Evolutionary conservation across 2,888 invertebrate species (phyloP), one percentile per base, ranked within the genome.

Genomic region (Oscheius myriophilus): DNA sequence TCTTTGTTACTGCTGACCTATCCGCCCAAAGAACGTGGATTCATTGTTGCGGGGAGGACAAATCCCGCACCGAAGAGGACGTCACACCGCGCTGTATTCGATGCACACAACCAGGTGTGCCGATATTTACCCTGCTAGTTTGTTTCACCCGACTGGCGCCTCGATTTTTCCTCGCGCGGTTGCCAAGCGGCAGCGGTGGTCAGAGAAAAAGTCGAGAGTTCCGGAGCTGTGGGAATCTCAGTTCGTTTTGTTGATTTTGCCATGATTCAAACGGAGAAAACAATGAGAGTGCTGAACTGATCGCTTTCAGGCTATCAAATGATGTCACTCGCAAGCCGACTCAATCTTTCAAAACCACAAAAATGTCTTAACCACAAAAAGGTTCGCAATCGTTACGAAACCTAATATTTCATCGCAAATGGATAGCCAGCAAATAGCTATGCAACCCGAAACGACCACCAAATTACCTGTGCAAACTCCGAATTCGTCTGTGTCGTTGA

Each of bases 391-490:
- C 33, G 33, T 9, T 33, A 33, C 33, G 33, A 33, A 33, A 33
- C 33, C 33, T 33, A 6, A 33, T 33, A 33, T 33, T 9, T 33
- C 33, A 33, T 33, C 9, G 33, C 33, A 33, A 33, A 33, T 6
- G 33, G 33, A 33, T 33, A 33, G 4, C 33, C 33, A 33, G 33
- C 33, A 33, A 33, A 33, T 33, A 33, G 33, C 33, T 33, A 33
- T 33, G 33, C 33, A 33, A 33, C 33, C 33, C 33, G 33, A 33
- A 33, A 9, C 33, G 33, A 9, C 33, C 4, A 33, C 33, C 33
- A 33, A 57, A n/a, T 57, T 12, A 80, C 80, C 74, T 70, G 61
- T 71, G 61, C 80, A 80, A 26, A 49, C 43, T 23, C 73, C 75
- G 25, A 67, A 54, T 52, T 71, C 71, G 57, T 75, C 69, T 18